Evolutionary conservation across 2,113 vertebrate species (phyloP).

Genomic region (western clawed frog (Xenopus tropicalis)): DNA sequence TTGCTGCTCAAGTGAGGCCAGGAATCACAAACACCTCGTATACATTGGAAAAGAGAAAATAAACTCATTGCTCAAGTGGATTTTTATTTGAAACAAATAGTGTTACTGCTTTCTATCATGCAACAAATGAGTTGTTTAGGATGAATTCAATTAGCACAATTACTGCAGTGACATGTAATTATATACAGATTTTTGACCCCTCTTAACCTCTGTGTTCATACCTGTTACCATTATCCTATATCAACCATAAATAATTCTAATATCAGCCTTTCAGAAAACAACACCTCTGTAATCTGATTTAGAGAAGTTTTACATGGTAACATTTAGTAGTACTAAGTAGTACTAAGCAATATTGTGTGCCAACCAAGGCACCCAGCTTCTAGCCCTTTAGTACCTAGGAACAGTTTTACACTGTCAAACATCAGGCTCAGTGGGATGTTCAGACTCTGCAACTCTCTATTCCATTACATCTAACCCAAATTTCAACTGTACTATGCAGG

Average conservation of each 20-base stretch:
- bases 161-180: constrained; percentile 34
- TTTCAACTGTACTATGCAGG: too few species aligned
- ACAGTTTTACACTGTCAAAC: too few species aligned
- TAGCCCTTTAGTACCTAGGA: too few species aligned
- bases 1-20: constrained; percentile 7
- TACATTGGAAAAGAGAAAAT: constrained; percentile 33
- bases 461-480: too few species aligned
- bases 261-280: constrained; percentile 21
- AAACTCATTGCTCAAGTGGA: constrained; percentile 33
- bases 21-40: constrained; percentile 33
- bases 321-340: too few species aligned
- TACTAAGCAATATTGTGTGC: too few species aligned
- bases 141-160: constrained; percentile 43
- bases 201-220: constrained; percentile 30
- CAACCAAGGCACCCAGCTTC: too few species aligned
- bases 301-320: too few species aligned
- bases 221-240: constrained; percentile 35
- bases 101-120: constrained; percentile 37
- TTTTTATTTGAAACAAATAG: constrained; percentile 39
- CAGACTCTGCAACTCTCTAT: too few species aligned
- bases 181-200: constrained; percentile 35
- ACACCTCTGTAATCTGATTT: too few species aligned
- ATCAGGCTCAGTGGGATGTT: too few species aligned
- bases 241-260: constrained; percentile 29
- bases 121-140: constrained; percentile 36